Base-by-base conservation (phyloP, 2,113 vertebrate species). In the Pogonocichla stellata region DNA sequence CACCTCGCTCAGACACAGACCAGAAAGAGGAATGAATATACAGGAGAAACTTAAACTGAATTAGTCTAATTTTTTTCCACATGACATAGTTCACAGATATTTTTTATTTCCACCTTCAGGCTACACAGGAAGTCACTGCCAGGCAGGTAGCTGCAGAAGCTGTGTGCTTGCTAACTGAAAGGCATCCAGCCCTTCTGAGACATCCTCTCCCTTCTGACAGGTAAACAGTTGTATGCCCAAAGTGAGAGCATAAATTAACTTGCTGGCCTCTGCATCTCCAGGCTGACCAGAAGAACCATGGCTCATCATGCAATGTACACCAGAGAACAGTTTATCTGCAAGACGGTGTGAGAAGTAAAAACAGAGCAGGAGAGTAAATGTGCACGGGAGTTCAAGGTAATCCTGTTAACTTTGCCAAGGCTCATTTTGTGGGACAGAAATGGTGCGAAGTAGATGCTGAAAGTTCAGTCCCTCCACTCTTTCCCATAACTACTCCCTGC, bases 51-150 rank as follows among this genome's bases (percentile, higher is more conserved):
- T 48, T 26, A 73, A 56, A 80, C 29, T 58, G 48, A 90, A 62
- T 69, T 54, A 61, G 33, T 47, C 81, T 84, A 75, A 16, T 83
- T 72, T 72, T 92, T 38, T 91, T 81, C 43, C 4, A 5, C 45
- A 64, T 83, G 29, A 40, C n/a, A 67, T 10, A 84, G 48, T 73
- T 94, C 47, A 90, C 70, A 51, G 69, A 54, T 61, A 71, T 3
- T 19, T 64, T 81, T 95, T 86, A 88, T 88, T 90, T 95, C 43
- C 28, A 80, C 78, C 69, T 94, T 57, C 50, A 77, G 66, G 72
- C 65, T 64, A 64, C n/a, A 38, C 47, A 92, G 28, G 73, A 88
- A 24, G 31, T 7, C 22, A 60, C 24, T 82, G 51, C 43, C 53
- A 86, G 72, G 45, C 36, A 92, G 77, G 64, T 45, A 80, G 74